A percentile compares a stretch with the other conserved stretches of the same genome.
phyloP scores from a whole-genome alignment of 37 sponge, comb jelly and placozoan species.

The Lycopodina hypogea region DNA sequence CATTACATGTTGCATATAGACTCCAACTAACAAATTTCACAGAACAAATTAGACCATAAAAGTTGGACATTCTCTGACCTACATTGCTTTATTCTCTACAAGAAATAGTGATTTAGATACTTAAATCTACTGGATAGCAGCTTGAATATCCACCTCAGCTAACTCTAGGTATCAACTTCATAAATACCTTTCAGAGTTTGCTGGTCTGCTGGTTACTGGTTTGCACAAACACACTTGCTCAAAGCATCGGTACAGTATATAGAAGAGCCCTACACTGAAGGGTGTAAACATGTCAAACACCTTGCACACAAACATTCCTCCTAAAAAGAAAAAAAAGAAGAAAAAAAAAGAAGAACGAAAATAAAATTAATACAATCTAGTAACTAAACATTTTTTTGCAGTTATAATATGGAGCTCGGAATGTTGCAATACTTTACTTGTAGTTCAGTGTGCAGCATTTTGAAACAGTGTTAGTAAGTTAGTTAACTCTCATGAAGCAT shows the following conservation, averaged over 20 bases:
- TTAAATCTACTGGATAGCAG: not conserved
- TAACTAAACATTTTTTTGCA: too few species aligned
- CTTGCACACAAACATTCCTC: constrained; percentile 93
- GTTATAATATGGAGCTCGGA: too few species aligned
- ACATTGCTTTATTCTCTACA: not conserved
- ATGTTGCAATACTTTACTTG: too few species aligned
- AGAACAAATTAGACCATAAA: not conserved
- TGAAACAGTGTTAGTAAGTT: too few species aligned
- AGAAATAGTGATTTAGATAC: not conserved
- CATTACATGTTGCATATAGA: not conserved
- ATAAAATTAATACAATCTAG: not conserved
- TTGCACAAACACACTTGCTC: constrained; percentile 78
- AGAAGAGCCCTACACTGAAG: constrained; percentile 90
- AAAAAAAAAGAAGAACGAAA: not conserved
- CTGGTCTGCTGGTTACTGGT: constrained; percentile 95
- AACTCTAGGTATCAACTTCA: not conserved
- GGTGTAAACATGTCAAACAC: constrained; percentile 94
- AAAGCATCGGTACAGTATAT: constrained; percentile 88
- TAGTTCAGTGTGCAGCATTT: too few species aligned
- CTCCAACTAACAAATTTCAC: not conserved
- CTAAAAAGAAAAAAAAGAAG: constrained; percentile 27
- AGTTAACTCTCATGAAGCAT: too few species aligned
- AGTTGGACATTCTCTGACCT: not conserved
- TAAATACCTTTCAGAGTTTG: constrained; percentile 94
- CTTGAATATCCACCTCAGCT: not conserved